A percentile compares a stretch with the other conserved stretches of the same genome.
phyloP scores from a whole-genome alignment of 2,888 invertebrate species.

The Leucophenga maculata region DNA sequence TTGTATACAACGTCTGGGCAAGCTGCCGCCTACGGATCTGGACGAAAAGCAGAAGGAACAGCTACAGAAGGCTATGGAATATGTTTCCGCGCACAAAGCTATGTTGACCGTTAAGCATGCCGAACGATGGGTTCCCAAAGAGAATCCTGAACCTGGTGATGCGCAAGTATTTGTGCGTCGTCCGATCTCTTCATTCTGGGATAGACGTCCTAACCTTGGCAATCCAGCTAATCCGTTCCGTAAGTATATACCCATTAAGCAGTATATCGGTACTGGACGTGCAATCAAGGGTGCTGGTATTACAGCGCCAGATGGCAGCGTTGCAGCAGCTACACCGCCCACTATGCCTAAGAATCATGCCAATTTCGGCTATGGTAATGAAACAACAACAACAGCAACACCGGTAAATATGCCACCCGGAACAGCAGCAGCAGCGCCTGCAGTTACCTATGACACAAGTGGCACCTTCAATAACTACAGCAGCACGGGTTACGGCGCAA shows the following conservation, averaged over 20 bases:
- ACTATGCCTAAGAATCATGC: constrained; percentile 18
- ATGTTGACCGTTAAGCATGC: constrained; percentile 58
- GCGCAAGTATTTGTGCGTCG: constrained; percentile 50
- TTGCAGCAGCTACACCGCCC: not conserved
- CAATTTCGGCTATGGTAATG: constrained; percentile 33
- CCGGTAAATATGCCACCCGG: constrained; percentile 28
- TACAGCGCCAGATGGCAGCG: constrained; percentile 20
- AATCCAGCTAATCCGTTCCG: constrained; percentile 31
- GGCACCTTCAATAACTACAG: not conserved
- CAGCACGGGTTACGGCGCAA: not conserved
- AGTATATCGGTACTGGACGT: constrained; percentile 45
- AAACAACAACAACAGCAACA: not conserved
- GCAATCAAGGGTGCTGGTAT: constrained; percentile 51
- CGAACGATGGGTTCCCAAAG: constrained; percentile 59
- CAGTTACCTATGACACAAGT: not conserved
- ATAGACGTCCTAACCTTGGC: constrained; percentile 26
- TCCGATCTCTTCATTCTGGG: constrained; percentile 38
- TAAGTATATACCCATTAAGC: not conserved
- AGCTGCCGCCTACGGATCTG: constrained; percentile 49
- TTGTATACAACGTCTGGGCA: constrained; percentile 60
- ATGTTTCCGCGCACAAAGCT: constrained; percentile 55
- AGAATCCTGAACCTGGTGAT: constrained; percentile 24
- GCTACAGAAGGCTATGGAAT: constrained; percentile 55
- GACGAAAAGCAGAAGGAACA: constrained; percentile 57
- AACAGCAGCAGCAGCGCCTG: not conserved